Percentiles rank a stretch among this genome's conserved stretches.
phyloP scores from a whole-genome alignment of 2,113 vertebrate species.

The Acanthochromis polyacanthus region DNA sequence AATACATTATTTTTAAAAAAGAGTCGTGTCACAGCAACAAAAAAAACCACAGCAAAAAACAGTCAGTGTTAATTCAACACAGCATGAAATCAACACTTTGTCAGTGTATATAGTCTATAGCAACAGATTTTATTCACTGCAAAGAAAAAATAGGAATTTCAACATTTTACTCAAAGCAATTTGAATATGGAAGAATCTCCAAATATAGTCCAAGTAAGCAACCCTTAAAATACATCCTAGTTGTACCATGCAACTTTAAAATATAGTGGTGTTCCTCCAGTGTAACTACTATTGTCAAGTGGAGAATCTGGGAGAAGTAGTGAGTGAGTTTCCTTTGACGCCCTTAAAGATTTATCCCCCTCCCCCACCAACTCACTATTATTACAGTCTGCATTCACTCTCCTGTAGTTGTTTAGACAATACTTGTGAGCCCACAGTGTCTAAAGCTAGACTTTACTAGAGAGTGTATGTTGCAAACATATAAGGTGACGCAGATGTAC shows the following conservation, averaged over 20 bases:
- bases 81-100: not conserved
- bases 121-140: not conserved
- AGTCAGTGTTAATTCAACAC: conserved; percentile 23
- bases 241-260: not conserved
- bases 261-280: too few species aligned
- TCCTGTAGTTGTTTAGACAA: too few species aligned
- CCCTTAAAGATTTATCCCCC: conserved; percentile 5
- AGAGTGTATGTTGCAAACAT: conserved; percentile 12
- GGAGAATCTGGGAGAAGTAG: not conserved
- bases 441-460: not conserved
- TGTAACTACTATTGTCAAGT: conserved; percentile 7
- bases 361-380: conserved; percentile 10
- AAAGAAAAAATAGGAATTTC: too few species aligned
- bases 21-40: not conserved
- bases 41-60: not conserved
- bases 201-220: not conserved
- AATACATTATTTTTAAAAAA: conserved; percentile 36
- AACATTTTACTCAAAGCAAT: too few species aligned
- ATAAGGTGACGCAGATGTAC: conserved; percentile 9
- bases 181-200: too few species aligned
- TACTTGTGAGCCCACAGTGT: not conserved
- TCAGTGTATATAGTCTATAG: not conserved
- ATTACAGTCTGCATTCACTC: conserved; percentile 2
- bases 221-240: not conserved
- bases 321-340: conserved; percentile 8